These are phyloP conservation scores for Percopsis transmontana DNA, from an alignment of 2,113 vertebrate genomes.

Conservation along the genomic window DNA sequence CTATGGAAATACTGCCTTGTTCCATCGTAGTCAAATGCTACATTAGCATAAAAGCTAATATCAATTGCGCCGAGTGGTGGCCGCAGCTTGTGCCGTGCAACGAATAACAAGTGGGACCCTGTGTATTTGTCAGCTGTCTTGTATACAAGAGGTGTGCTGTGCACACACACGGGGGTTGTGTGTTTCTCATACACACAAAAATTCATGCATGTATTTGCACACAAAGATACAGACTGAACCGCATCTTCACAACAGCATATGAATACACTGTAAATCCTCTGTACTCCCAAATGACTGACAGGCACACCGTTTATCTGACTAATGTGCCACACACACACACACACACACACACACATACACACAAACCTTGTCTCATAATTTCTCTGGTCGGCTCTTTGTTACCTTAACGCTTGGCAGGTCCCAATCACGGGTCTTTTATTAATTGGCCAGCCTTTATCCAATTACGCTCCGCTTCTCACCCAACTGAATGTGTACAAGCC, in stretches of 20 bases:
- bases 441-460: constrained; percentile 75
- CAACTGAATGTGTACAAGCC: constrained; percentile 42
- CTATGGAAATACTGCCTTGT: constrained; percentile 68
- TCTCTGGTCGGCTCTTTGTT: constrained; percentile 45
- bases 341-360: constrained; percentile 10
- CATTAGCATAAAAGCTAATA: constrained; percentile 78
- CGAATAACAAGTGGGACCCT: constrained; percentile 61
- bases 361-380: constrained; percentile 29
- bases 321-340: not conserved
- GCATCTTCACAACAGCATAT: constrained; percentile 35
- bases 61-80: constrained; percentile 56
- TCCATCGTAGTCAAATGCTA: constrained; percentile 71
- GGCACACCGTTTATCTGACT: constrained; percentile 48
- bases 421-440: constrained; percentile 60
- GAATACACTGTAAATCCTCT: constrained; percentile 47
- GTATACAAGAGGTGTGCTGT: constrained; percentile 28
- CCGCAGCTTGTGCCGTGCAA: constrained; percentile 31
- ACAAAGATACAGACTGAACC: constrained; percentile 19
- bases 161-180: constrained; percentile 4
- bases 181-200: constrained; percentile 1
- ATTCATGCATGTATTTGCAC: constrained; percentile 21
- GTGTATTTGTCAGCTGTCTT: constrained; percentile 54
- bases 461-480: constrained; percentile 60
- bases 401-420: constrained; percentile 45
- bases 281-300: constrained; percentile 50